phyloP scores from a whole-genome alignment of 2,797 vertebrate genomes.

The Anguilla anguilla region DNA sequence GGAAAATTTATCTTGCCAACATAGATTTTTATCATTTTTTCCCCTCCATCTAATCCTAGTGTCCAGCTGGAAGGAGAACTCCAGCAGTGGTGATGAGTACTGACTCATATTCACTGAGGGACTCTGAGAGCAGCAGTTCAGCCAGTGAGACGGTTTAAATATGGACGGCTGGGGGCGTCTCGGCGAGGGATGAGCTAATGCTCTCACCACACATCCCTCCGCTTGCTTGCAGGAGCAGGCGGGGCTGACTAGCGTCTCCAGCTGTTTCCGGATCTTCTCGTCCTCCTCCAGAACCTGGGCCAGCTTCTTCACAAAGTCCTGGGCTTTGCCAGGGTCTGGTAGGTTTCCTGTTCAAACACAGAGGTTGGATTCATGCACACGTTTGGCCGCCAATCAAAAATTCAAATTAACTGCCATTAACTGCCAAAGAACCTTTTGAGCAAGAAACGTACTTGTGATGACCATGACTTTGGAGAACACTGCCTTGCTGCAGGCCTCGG shows the following conservation, averaged over 20 bases:
- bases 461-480: slow-evolving; percentile 99
- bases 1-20: background rate
- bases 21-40: background rate
- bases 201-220: slow-evolving; percentile 94
- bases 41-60: too few species aligned
- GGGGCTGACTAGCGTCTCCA: slow-evolving; percentile 94
- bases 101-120: background rate
- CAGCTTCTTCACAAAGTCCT: slow-evolving; percentile 98
- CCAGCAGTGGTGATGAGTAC: background rate
- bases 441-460: slow-evolving; percentile 89
- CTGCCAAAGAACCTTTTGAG: background rate
- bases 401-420: background rate
- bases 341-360: slow-evolving; percentile 79
- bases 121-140: background rate
- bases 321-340: slow-evolving; percentile 95
- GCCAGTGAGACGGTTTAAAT: background rate
- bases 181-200: background rate
- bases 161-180: background rate
- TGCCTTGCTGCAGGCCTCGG: slow-evolving; percentile 92
- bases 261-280: slow-evolving; percentile 90
- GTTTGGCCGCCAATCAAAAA: background rate
- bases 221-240: slow-evolving; percentile 96
- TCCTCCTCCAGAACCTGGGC: slow-evolving; percentile 96
- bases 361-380: background rate
- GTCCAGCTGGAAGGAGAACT: background rate